Evolutionary conservation across 2,797 vertebrate genomes (phyloP), one percentile per base, ranked within the genome.

Genomic region (Anisognathus igniventris): DNA sequence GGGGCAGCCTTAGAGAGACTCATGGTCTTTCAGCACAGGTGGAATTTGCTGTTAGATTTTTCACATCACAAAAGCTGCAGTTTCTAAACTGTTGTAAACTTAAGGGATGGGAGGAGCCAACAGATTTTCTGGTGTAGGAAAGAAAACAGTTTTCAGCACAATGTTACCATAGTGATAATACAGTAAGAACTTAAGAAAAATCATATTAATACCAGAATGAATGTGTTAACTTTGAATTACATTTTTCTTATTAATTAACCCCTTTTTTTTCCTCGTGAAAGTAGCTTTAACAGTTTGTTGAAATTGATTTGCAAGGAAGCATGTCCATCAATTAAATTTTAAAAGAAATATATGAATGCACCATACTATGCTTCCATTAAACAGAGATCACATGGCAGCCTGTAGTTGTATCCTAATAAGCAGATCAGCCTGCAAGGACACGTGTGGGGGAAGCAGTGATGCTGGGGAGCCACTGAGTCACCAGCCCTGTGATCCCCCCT

Each of bases 41-140:
- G 14, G 24, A 73, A 45, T 60, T 89, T 40, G 66, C 60, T 73
- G 21, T 58, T 85, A 53, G 30, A 35, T 86, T 91, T 84, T 92
- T 51, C 28, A n/a, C 22, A 45, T 73, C 37, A 40, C 22, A 30
- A 60, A 93, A 85, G 17, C 20, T 27, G 28, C 40, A 16, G 2
- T 70, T 93, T 79, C 74, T 81, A 50, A 90, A 50, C 53, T 44
- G 42, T 15, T 31, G 9, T 51, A 66, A 82, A 67, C 8, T 57
- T 47, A 9, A 19, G 21, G 57, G 17, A 17, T 70, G 16, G 21
- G 42, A 50, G 27, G 12, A 73, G 3, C 6, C 25, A 28, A 11
- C 5, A 15, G 24, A 17, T 24, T 57, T 57, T 77, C 28, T 67
- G n/a, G 11, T 31, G 3, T 31, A 48, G 37, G 51, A 66, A 48